Evolutionary conservation across 2,113 vertebrate genomes (phyloP).

Genomic region (Rafetus swinhoei): DNA sequence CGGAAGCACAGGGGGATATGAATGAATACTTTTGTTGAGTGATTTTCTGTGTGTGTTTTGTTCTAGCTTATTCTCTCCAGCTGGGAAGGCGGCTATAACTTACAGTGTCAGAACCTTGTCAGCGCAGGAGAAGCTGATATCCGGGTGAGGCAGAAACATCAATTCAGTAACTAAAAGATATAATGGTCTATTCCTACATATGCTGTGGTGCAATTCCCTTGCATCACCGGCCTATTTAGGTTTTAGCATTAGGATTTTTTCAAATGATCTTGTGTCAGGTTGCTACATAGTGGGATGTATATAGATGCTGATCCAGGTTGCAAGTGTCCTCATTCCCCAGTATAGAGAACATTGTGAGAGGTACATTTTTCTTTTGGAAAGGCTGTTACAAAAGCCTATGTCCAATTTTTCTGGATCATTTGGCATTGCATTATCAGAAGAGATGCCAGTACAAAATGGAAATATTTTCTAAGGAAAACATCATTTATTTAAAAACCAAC

Average conservation of each 20-base stretch:
- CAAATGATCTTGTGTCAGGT: not conserved
- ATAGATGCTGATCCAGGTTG: not conserved
- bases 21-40: not conserved
- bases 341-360: not conserved
- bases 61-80: conserved; percentile 85
- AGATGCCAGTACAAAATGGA: not conserved
- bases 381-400: not conserved
- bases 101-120: conserved; percentile 88
- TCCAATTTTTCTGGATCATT: not conserved
- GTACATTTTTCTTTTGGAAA: not conserved
- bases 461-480: not conserved
- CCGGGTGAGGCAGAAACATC: conserved; percentile 78
- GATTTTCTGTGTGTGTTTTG: not conserved
- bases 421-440: not conserved
- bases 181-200: not conserved
- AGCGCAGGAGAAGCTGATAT: conserved; percentile 84
- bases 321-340: not conserved
- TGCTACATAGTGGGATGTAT: not conserved
- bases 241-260: not conserved
- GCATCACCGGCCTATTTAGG: rapidly evolving
- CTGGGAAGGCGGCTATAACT: conserved; percentile 86
- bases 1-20: not conserved
- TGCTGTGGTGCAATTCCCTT: rapidly evolving
- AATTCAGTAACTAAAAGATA: not conserved
- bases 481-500: not conserved